phyloP scores from a whole-genome alignment of 2,888 invertebrate genomes.

The Drosophila recens region DNA sequence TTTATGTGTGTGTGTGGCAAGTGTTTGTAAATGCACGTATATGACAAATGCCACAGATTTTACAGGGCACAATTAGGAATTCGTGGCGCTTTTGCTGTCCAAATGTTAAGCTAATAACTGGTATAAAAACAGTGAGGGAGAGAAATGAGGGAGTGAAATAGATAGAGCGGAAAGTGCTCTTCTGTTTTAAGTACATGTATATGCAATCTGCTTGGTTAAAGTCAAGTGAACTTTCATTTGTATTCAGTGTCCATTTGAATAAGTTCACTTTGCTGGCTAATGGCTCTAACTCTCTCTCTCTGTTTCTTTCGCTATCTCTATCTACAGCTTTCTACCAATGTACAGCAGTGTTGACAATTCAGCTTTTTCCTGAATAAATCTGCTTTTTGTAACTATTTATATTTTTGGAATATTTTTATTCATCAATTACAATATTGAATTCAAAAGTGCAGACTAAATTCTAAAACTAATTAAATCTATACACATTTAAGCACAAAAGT shows the following conservation, averaged over 20 bases:
- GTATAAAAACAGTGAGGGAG: constrained; percentile 31
- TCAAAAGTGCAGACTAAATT: too few relatives aligned
- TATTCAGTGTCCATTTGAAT: constrained; percentile 30
- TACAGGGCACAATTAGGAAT: constrained; percentile 35
- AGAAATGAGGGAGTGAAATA: neutral
- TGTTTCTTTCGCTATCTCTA: neutral
- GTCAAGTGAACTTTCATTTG: constrained; percentile 37
- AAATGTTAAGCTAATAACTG: constrained; percentile 48
- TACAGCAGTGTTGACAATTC: neutral
- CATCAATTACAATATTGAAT: too few relatives aligned
- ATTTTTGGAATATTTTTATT: too few relatives aligned
- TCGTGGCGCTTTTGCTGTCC: constrained; percentile 40
- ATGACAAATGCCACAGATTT: constrained; percentile 54
- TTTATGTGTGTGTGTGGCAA: constrained; percentile 17
- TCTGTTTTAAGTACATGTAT: constrained; percentile 23
- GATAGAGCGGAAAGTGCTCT: neutral
- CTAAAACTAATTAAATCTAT: too few relatives aligned
- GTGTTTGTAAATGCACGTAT: constrained; percentile 15
- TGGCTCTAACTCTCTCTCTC: constrained; percentile 3
- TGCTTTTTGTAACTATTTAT: too few relatives aligned
- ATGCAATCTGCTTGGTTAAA: constrained; percentile 7
- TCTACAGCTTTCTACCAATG: neutral
- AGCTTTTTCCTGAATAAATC: neutral
- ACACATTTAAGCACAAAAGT: too few relatives aligned
- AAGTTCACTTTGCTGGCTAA: constrained; percentile 30